Conservation (phyloP, 2,113 vertebrate species). For the Rhea pennata region DNA sequence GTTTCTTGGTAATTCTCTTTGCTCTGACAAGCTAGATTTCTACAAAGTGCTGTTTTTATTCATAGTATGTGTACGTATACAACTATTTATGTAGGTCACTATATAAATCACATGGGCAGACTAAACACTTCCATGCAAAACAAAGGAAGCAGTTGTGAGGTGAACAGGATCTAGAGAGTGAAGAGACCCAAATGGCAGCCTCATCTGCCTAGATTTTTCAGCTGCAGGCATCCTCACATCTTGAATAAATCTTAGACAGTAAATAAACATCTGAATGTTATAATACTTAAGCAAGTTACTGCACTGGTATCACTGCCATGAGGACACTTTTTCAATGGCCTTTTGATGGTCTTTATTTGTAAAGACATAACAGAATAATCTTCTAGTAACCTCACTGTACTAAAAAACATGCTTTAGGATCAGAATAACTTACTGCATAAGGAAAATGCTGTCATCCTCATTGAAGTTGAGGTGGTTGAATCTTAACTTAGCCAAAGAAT, state of each 20-base stretch:
- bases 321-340: rapidly evolving
- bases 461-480: background rate
- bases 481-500: background rate
- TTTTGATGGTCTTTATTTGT: background rate
- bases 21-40: background rate
- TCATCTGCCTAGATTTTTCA: background rate
- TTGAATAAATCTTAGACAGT: background rate
- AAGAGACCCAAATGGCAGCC: background rate
- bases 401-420: background rate
- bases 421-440: background rate
- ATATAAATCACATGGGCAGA: background rate
- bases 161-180: background rate
- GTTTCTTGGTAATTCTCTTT: background rate
- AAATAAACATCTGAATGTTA: background rate
- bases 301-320: background rate
- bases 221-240: background rate
- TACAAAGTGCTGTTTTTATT: background rate
- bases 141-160: background rate
- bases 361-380: background rate
- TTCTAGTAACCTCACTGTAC: background rate
- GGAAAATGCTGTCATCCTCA: background rate
- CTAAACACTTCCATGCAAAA: background rate
- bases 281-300: background rate
- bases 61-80: background rate
- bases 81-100: background rate